Percentiles rank a stretch among this genome's conserved stretches.
Evolutionary conservation across 2,113 vertebrate species (phyloP).

Genomic region (Lagopus leucura): DNA sequence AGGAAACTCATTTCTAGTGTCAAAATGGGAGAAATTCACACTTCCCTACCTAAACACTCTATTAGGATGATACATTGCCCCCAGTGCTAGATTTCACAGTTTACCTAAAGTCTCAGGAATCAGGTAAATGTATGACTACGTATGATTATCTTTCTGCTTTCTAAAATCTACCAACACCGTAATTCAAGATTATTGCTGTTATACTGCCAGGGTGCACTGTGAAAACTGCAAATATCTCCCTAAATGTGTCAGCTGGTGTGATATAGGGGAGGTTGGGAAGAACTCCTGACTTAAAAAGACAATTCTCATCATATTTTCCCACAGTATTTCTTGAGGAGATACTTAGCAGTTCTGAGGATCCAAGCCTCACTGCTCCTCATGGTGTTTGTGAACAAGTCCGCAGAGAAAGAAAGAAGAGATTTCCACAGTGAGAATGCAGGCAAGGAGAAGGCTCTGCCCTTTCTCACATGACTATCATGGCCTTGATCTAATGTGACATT

Average conservation of each 20-base stretch:
- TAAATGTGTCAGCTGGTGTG: background rate
- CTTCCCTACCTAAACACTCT: background rate
- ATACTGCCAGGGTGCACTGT: background rate
- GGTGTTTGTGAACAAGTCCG: fast-evolving
- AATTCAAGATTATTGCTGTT: background rate
- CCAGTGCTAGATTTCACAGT: background rate
- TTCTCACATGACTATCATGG: fast-evolving
- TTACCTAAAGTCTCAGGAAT: background rate
- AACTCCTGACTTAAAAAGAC: background rate
- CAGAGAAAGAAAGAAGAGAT: background rate
- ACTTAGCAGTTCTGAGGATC: background rate
- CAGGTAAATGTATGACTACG: background rate
- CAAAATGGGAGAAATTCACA: background rate
- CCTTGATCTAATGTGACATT: background rate
- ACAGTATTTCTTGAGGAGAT: background rate
- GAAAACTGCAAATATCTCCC: background rate
- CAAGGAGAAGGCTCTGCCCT: background rate
- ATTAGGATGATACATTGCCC: background rate
- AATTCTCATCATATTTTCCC: background rate
- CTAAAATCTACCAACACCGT: background rate
- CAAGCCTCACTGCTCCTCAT: background rate
- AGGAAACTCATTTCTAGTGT: background rate
- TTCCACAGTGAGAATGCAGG: background rate
- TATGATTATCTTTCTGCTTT: background rate
- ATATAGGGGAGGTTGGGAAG: fast-evolving